These are phyloP conservation scores for Drosophila maculinotata DNA, from an alignment of 2,888 invertebrate species.

Conservation along the genomic window DNA sequence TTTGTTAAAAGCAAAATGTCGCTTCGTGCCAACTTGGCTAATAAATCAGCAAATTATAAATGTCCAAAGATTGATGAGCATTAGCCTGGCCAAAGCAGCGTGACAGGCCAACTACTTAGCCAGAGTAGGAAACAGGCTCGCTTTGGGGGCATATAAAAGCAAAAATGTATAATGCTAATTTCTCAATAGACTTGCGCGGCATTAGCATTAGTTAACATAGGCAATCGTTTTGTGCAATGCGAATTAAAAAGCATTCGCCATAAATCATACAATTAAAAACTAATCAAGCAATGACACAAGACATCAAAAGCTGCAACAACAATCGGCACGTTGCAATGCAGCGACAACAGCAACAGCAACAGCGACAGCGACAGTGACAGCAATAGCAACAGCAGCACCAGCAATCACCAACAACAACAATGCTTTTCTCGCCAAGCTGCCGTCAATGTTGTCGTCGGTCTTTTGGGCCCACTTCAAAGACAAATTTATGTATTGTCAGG, in stretches of 20 bases:
- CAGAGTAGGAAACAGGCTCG: constrained; percentile 1
- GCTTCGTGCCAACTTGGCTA: constrained; percentile 69
- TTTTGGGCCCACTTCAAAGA: constrained; percentile 76
- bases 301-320: constrained; percentile 59
- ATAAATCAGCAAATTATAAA: constrained; percentile 76
- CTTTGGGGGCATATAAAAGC: constrained; percentile 16
- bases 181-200: constrained; percentile 66
- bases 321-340: constrained; percentile 61
- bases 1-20: constrained; percentile 76
- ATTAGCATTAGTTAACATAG: constrained; percentile 68
- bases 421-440: constrained; percentile 55
- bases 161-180: constrained; percentile 67
- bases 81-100: constrained; percentile 40
- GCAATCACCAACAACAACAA: constrained; percentile 33
- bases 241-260: constrained; percentile 46
- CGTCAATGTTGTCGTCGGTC: constrained; percentile 55
- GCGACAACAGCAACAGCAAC: constrained; percentile 35
- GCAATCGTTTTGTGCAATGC: constrained; percentile 68
- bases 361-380: constrained; percentile 35
- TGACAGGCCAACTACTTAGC: constrained; percentile 42
- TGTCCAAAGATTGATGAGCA: constrained; percentile 71
- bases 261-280: constrained; percentile 80
- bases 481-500: constrained; percentile 77
- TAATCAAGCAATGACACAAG: constrained; percentile 79
- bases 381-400: constrained; percentile 19